Base-by-base conservation (phyloP, 2,113 vertebrate genomes). In the Sterna hirundo region DNA sequence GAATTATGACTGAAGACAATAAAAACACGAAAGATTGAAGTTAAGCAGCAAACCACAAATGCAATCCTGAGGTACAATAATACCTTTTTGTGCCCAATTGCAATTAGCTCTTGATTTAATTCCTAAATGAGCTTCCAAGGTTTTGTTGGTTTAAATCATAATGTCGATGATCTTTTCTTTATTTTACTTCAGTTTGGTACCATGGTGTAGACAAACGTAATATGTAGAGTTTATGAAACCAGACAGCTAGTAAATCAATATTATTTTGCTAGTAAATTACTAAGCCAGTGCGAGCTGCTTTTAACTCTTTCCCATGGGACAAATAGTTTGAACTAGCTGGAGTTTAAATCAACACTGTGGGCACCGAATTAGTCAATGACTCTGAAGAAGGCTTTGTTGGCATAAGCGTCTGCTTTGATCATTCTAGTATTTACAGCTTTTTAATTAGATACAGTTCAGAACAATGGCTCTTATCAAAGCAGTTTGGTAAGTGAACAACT, bases 211-310 rank as follows among this genome's bases (percentile, higher is more conserved):
- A 95, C 94, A 97, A 97, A 95, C 65, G 54, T 90, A 75, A 88
- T 95, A 80, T 36, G 57, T 68, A 85, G 93, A 93, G 77, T 94
- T 96, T 95, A 97, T 97, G 92, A 97, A 98, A 97, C 86, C 79
- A 96, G 97, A 97, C 97, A 97, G 96, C 95, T 97, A 96, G 95
- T 98, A 97, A 97, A 98, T 98, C 96, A 97, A 14, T 95, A 93
- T 94, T 97, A 96, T 97, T 97, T 97, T 97, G 94, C 94, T 97
- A 90, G 94, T 96, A 97, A 97, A 94, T 97, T 96, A 97, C 58
- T 81, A 88, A 94, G 90, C 83, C 75, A 64, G 74, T 84, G 69
- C 93, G 71, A 83, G 66, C 93, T 91, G 71, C 95, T 96, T 97
- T 97, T 96, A 98, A 97, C 94, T 97, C 95, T 95, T 97, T 98